These are phyloP conservation scores for Lasioglossum pauxillum DNA, from an alignment of 2,888 invertebrate species.

Conservation along the genomic window DNA sequence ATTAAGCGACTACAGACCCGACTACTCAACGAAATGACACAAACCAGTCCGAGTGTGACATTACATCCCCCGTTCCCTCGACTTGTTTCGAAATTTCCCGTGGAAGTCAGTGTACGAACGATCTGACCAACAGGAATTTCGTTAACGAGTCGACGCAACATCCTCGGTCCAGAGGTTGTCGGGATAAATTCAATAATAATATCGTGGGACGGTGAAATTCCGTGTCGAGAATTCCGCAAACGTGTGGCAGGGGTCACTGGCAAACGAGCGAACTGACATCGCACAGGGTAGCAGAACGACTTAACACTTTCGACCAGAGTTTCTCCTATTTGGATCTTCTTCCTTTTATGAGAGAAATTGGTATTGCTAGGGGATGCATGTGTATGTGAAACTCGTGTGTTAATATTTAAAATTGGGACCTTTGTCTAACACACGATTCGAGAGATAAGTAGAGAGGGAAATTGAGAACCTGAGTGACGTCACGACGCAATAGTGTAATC, in stretches of 20 bases:
- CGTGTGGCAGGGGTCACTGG: not conserved
- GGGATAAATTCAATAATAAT: constrained; percentile 17
- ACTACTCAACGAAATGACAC: constrained; percentile 2
- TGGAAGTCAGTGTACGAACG: not conserved
- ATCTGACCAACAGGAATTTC: constrained; percentile 5
- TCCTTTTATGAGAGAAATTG: too few species aligned
- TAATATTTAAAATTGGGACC: too few species aligned
- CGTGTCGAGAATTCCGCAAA: not conserved
- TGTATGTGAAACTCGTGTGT: too few species aligned
- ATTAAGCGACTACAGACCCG: not conserved
- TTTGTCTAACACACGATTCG: too few species aligned
- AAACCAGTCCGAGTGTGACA: not conserved
- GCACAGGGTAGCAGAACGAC: not conserved
- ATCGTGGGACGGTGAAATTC: not conserved
- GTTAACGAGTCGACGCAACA: not conserved
- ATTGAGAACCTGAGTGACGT: too few species aligned
- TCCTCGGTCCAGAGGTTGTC: not conserved
- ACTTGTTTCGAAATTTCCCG: not conserved
- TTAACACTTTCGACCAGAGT: not conserved
- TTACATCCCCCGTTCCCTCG: not conserved
- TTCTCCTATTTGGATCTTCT: not conserved
- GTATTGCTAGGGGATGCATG: too few species aligned
- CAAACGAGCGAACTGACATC: not conserved
- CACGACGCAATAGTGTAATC: too few species aligned
- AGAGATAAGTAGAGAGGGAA: too few species aligned